A percentile compares a stretch with the other conserved stretches of the same genome.
phyloP scores from a whole-genome alignment of 1,140 invertebrate species.

The Hermetia illucens region DNA sequence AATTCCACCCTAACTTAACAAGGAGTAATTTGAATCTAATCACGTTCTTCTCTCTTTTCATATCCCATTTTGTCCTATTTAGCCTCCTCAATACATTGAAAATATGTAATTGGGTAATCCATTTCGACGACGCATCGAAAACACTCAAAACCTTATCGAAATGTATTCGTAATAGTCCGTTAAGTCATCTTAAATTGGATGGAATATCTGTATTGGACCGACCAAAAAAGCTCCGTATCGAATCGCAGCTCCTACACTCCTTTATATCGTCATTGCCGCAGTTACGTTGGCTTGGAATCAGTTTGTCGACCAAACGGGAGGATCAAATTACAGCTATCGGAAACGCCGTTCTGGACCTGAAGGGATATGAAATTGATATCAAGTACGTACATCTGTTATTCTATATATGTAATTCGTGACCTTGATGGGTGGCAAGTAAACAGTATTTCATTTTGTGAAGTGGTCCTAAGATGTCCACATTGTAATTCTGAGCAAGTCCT shows the following conservation, averaged over 20 bases:
- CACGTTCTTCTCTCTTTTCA: no score
- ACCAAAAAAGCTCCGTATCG: conserved; percentile 7
- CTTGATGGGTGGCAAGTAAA: no score
- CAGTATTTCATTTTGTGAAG: no score
- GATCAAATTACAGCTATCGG: conserved; percentile 10
- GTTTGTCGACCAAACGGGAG: conserved; percentile 9
- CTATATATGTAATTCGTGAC: no score
- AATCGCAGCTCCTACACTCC: conserved; percentile 6
- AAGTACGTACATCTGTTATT: conserved; percentile 8
- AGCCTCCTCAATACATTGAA: conserved; percentile 11
- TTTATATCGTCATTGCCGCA: conserved; percentile 7
- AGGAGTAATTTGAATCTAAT: no score
- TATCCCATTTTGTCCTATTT: conserved; percentile 1
- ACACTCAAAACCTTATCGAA: conserved; percentile 9
- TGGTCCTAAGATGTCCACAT: no score
- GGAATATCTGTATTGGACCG: conserved; percentile 10
- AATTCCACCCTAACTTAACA: no score
- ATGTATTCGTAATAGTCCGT: conserved; percentile 6
- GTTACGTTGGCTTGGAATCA: conserved; percentile 9
- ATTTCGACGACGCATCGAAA: conserved; percentile 10
- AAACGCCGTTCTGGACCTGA: conserved; percentile 8
- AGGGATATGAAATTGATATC: conserved; percentile 10
- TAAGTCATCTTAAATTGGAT: conserved; percentile 10
- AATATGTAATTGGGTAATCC: conserved; percentile 11
- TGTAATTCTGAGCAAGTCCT: no score